These are phyloP conservation scores for Eupeodes corollae DNA, from an alignment of 1,140 invertebrate species.

Conservation along the genomic window DNA sequence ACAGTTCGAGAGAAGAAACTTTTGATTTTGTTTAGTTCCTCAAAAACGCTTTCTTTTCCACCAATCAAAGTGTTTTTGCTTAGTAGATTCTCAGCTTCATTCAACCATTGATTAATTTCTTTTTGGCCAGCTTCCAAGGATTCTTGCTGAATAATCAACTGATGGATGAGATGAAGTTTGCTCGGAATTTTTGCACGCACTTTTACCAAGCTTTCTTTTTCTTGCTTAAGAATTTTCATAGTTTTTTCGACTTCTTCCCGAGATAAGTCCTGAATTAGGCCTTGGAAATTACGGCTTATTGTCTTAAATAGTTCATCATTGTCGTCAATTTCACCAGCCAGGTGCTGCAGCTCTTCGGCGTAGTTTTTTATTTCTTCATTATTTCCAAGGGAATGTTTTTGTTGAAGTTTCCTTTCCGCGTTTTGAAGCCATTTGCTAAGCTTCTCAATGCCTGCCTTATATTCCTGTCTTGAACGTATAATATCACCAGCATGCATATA, in stretches of 20 bases:
- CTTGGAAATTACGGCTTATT: conserved; percentile 81
- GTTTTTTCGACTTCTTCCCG: conserved; percentile 82
- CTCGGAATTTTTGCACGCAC: conserved; percentile 69
- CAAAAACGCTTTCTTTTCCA: conserved; percentile 61
- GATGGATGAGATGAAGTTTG: conserved; percentile 67
- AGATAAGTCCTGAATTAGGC: conserved; percentile 77
- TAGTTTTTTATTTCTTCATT: conserved; percentile 68
- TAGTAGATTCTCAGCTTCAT: conserved; percentile 67
- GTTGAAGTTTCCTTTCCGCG: conserved; percentile 56
- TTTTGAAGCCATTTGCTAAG: conserved; percentile 68
- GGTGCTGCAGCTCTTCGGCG: conserved; percentile 62
- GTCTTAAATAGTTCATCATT: conserved; percentile 83
- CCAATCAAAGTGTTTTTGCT: conserved; percentile 46
- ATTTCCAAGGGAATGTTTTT: conserved; percentile 54
- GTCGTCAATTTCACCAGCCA: conserved; percentile 70
- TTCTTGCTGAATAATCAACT: conserved; percentile 79
- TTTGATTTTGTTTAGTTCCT: conserved; percentile 71
- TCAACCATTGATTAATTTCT: conserved; percentile 76
- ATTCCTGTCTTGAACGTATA: conserved; percentile 67
- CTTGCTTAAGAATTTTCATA: conserved; percentile 79
- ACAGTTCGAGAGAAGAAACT: conserved; percentile 76
- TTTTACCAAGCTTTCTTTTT: conserved; percentile 74
- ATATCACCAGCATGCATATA: conserved; percentile 84
- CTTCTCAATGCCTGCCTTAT: conserved; percentile 60
- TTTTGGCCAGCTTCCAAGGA: conserved; percentile 75